Evolutionary conservation across 2,888 invertebrate genomes (phyloP), one percentile per base, ranked within the genome.

Genomic region (Timandra comae): DNA sequence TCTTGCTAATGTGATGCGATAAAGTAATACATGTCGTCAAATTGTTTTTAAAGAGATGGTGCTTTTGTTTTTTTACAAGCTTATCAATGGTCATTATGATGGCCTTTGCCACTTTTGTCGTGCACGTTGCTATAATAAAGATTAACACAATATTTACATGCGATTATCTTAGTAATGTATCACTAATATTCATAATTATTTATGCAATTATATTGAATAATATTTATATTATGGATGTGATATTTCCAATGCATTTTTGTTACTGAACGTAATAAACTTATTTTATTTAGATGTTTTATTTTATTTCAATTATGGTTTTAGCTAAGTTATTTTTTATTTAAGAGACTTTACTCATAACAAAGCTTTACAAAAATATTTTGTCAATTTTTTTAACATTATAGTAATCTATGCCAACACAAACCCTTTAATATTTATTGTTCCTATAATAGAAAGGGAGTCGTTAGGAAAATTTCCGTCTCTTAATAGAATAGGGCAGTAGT

Each of bases 221-320:
- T 16, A 10, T 35, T 10, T 35, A 5, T 19, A 35, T 34, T 9
- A 40, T 25, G 20, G 24, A 25, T n/a, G 32, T 39, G 16, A 10
- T 24, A 29, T 34, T 10, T 16, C 12, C 26, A 43, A 52, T 55
- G 61, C 61, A 60, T 63, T 63, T 65, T 56, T 56, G 50, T 63
- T 59, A 51, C 41, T 49, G 37, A 42, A 55, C 52, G 40, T 52
- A 16, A 6, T 16, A 16, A n/a, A n/a, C n/a, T n/a, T n/a, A n/a
- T n/a, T n/a, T n/a, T n/a, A n/a, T n/a, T n/a, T n/a, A n/a, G n/a
- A n/a, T n/a, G n/a, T n/a, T n/a, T n/a, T n/a, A n/a, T n/a, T n/a
- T n/a, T n/a, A n/a, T n/a, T n/a, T n/a, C n/a, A n/a, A n/a, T n/a
- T n/a, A n/a, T n/a, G n/a, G n/a, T n/a, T n/a, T n/a, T n/a, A n/a